Conservation (phyloP, 2,113 vertebrate genomes). For the Sander vitreus region DNA sequence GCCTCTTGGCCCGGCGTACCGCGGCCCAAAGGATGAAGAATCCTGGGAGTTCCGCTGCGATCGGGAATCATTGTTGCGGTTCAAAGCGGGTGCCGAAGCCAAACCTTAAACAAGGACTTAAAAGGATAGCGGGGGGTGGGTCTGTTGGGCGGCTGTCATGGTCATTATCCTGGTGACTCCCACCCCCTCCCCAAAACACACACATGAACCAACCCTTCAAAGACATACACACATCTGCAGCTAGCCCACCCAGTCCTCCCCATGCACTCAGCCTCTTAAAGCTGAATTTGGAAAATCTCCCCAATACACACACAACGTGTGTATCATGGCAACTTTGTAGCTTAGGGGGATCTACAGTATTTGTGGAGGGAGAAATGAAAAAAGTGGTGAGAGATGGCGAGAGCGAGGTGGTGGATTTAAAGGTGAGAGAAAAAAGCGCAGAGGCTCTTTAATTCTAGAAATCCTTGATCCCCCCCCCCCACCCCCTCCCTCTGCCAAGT, state of each 20-base stretch:
- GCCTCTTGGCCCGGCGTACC: constrained; percentile 47
- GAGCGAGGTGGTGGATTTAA: constrained; percentile 72
- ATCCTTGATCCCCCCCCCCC: constrained; percentile 66
- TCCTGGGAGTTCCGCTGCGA: constrained; percentile 48
- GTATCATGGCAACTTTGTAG: constrained; percentile 61
- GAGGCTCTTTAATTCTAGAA: constrained; percentile 82
- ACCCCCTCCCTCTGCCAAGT: constrained; percentile 47
- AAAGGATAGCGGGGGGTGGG: constrained; percentile 70
- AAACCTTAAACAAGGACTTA: constrained; percentile 81
- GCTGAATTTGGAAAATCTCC: constrained; percentile 70
- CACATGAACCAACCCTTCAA: constrained; percentile 55
- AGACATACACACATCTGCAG: constrained; percentile 65
- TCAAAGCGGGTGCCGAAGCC: constrained; percentile 84
- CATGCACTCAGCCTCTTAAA: constrained; percentile 65
- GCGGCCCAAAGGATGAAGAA: constrained; percentile 46
- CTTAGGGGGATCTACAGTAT: constrained; percentile 42
- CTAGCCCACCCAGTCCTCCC: constrained; percentile 72
- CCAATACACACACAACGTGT: constrained; percentile 45
- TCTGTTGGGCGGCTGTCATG: constrained; percentile 63
- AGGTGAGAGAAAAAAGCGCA: constrained; percentile 69
- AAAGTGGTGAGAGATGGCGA: constrained; percentile 41
- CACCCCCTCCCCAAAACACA: constrained; percentile 46
- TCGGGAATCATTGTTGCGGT: constrained; percentile 74
- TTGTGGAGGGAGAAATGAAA: constrained; percentile 55
- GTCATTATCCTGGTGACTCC: constrained; percentile 69